Conservation (phyloP, 2,113 vertebrate genomes). For the Centropus unirufus region DNA sequence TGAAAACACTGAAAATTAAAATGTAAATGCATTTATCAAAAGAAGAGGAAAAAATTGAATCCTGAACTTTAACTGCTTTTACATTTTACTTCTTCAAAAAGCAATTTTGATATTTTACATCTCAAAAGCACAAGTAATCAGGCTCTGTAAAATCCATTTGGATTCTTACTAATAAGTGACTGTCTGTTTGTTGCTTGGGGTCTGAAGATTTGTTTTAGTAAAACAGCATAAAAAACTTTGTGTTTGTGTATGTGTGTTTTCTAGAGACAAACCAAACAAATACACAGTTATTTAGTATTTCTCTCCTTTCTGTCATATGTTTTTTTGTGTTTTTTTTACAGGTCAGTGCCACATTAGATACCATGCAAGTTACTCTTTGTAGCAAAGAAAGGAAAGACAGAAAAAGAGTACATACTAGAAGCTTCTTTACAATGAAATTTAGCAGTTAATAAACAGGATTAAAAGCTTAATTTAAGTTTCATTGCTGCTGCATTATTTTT, state of each 20-base stretch:
- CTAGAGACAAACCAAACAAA: slow-evolving; percentile 13
- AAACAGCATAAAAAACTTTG: background rate
- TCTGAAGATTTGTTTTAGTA: slow-evolving; percentile 33
- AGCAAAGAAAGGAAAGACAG: background rate
- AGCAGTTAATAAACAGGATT: background rate
- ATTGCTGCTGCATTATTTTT: background rate
- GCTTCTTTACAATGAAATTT: background rate
- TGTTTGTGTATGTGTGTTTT: background rate
- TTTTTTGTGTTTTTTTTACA: background rate
- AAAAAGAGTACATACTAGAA: background rate
- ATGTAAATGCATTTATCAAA: slow-evolving; percentile 70
- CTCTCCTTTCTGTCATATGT: background rate
- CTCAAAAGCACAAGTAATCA: slow-evolving; percentile 34
- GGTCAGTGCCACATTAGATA: background rate
- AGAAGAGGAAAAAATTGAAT: slow-evolving; percentile 46
- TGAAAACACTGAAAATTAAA: slow-evolving; percentile 70
- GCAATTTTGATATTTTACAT: slow-evolving; percentile 48
- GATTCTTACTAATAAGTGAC: background rate
- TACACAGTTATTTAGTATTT: background rate
- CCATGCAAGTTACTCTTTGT: background rate
- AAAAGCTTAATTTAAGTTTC: background rate
- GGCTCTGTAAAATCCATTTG: slow-evolving; percentile 13
- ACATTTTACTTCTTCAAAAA: slow-evolving; percentile 51
- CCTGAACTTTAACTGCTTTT: slow-evolving; percentile 59
- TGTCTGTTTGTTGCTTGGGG: background rate